Base-by-base conservation (phyloP, 2,797 vertebrate genomes). In the Channa striata region DNA sequence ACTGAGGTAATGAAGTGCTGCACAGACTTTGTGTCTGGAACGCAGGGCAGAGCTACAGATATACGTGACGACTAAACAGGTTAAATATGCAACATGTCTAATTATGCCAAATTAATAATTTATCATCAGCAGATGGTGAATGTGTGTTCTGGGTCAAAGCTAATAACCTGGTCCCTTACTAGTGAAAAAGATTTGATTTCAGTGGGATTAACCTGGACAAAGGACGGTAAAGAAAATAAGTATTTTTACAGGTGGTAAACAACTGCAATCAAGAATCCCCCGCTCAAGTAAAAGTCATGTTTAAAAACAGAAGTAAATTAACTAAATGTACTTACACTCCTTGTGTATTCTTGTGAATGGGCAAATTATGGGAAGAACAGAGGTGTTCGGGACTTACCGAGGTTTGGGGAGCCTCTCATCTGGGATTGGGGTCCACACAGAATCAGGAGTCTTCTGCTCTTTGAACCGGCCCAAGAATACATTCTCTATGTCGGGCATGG, bases 401-500 rank as follows among this genome's bases (percentile, higher is more conserved):
- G 97, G 97, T 86, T 96, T 97, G 54, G 98, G 98, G 49, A 99
- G 93, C 93, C 95, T 97, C 81, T 99, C 97, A 89, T 99, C 98
- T 9, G 97, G 95, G 81, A 97, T 96, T 6, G 98, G 95, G 43
- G 98, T 99, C 98, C 98, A 99, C 78, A 99, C 97, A 1, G 98
- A 98, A 84, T 99, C 98, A 0, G 97, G 91, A 12, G 96, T 97
- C 91, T 98, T 99, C 90, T 99, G 98, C 88, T 99, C 98, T 90
- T 99, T 99, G 91, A 99, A 99, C n/a, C 97, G 94, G 21, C 96
- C 97, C 87, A 84, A 93, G 93, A 99, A 99, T 17, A 95, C 96
- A 70, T 96, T 97, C 89, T 98, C 97, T 30, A 99, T 97, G 90
- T 99, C 97, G 8, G 94, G 94, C 97, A 99, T 99, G 82, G 97